Conservation (phyloP, 2,888 invertebrate genomes). For the Drosophila infuscata region DNA sequence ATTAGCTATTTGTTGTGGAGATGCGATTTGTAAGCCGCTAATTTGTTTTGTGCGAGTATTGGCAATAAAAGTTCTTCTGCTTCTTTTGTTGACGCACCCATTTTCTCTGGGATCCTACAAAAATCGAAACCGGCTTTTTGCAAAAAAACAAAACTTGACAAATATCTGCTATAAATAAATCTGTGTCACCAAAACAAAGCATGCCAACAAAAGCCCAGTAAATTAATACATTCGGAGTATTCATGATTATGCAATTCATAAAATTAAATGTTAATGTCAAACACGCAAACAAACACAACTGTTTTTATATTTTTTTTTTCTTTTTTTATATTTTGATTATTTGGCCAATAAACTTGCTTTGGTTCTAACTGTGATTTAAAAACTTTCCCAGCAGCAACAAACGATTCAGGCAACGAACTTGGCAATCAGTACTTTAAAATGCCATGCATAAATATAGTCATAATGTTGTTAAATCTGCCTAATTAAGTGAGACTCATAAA, state of each 20-base stretch:
- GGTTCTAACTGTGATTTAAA: constrained; percentile 39
- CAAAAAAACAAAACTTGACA: constrained; percentile 48
- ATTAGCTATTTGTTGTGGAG: background rate
- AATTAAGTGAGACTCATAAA: constrained; percentile 72
- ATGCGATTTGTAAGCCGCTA: constrained; percentile 1
- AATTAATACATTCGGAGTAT: constrained; percentile 55
- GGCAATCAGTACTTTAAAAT: constrained; percentile 37
- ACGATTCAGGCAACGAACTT: constrained; percentile 61
- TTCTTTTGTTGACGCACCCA: constrained; percentile 50
- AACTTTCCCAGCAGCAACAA: constrained; percentile 57
- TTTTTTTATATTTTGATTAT: background rate
- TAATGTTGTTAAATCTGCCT: constrained; percentile 62
- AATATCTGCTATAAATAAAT: constrained; percentile 69
- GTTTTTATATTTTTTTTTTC: constrained; percentile 3
- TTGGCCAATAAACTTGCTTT: constrained; percentile 39
- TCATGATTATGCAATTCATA: constrained; percentile 74
- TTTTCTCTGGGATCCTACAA: constrained; percentile 43
- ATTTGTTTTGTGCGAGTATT: constrained; percentile 14
- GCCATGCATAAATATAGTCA: constrained; percentile 63
- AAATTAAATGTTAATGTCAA: constrained; percentile 72
- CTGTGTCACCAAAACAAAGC: constrained; percentile 63
- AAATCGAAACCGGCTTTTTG: constrained; percentile 51
- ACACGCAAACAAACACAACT: constrained; percentile 61
- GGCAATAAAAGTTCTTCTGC: constrained; percentile 23
- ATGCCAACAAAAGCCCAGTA: constrained; percentile 32